A percentile compares a stretch with the other conserved stretches of the same genome.
Evolutionary conservation across 1,140 invertebrate species (phyloP).

Genomic region (Oscheius sp.): DNA sequence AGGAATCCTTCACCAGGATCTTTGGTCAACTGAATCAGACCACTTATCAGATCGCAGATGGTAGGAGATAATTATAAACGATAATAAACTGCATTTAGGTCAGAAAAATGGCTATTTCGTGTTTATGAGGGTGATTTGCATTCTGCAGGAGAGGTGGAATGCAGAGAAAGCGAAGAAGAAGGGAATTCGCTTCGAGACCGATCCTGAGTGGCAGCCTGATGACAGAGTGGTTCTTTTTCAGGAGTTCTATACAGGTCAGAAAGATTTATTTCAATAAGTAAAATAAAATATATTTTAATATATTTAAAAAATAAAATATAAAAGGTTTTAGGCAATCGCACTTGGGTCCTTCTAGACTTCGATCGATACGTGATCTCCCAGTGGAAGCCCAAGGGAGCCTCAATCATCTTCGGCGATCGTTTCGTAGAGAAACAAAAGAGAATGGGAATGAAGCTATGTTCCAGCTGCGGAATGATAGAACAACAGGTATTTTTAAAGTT

Average conservation of each 20-base stretch:
- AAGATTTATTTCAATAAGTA: constrained; percentile 13
- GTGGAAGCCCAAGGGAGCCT: constrained; percentile 49
- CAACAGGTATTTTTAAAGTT: too few relatives aligned
- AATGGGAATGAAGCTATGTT: constrained; percentile 42
- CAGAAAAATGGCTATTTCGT: constrained; percentile 50
- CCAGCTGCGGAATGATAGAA: constrained; percentile 50
- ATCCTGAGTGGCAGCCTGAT: constrained; percentile 54
- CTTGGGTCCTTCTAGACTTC: constrained; percentile 51
- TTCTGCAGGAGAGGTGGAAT: constrained; percentile 41
- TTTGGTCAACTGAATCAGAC: constrained; percentile 41
- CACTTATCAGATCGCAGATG: constrained; percentile 40
- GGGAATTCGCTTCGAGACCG: constrained; percentile 48
- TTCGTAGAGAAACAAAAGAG: constrained; percentile 53
- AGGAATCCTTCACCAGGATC: constrained; percentile 31
- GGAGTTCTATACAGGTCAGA: constrained; percentile 44
- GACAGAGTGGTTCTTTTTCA: constrained; percentile 52
- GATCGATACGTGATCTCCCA: constrained; percentile 46
- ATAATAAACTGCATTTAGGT: constrained; percentile 4
- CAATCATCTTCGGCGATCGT: constrained; percentile 49
- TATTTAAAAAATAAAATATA: too few relatives aligned
- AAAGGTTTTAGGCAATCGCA: constrained; percentile 46
- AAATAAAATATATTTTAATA: background rate
- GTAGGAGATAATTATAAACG: background rate
- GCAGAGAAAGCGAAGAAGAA: constrained; percentile 38
- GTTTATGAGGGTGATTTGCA: constrained; percentile 40